Percentiles rank a stretch among this genome's conserved stretches.
phyloP scores from a whole-genome alignment of 2,888 invertebrate genomes.

The Sicus ferrugineus region DNA sequence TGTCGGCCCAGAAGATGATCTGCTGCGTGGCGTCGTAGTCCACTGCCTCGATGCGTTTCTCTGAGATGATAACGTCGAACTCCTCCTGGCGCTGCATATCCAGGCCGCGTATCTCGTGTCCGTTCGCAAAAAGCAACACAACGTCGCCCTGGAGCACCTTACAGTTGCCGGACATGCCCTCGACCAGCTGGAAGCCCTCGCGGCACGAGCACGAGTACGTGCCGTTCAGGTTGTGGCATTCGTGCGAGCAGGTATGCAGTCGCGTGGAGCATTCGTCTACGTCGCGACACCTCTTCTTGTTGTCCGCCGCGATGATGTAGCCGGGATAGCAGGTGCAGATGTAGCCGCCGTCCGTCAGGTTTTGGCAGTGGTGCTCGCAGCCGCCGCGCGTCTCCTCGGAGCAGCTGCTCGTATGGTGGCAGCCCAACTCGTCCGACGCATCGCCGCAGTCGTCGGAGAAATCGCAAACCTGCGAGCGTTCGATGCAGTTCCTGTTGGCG shows the following conservation, averaged over 20 bases:
- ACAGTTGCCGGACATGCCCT: constrained; percentile 83
- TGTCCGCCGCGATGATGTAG: constrained; percentile 80
- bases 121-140: constrained; percentile 79
- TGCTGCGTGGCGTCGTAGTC: constrained; percentile 86
- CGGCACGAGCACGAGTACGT: constrained; percentile 87
- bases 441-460: constrained; percentile 91
- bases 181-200: constrained; percentile 80
- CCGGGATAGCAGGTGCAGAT: constrained; percentile 91
- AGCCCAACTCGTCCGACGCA: constrained; percentile 88
- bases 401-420: constrained; percentile 76
- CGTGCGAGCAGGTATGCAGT: constrained; percentile 89
- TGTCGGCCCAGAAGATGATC: constrained; percentile 96
- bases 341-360: constrained; percentile 83
- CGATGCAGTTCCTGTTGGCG: constrained; percentile 86
- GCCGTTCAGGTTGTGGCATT: constrained; percentile 92
- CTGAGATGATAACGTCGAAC: constrained; percentile 79
- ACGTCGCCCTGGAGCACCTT: constrained; percentile 74
- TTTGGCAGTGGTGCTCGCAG: constrained; percentile 91
- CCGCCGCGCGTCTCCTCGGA: constrained; percentile 74
- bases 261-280: constrained; percentile 88
- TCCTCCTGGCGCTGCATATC: constrained; percentile 74
- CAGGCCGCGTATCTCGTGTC: constrained; percentile 84
- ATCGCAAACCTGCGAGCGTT: constrained; percentile 82
- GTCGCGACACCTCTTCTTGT: constrained; percentile 86
- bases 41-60: constrained; percentile 89